Base-by-base conservation (phyloP, 1,140 invertebrate genomes). In the Drosophila melanica region DNA sequence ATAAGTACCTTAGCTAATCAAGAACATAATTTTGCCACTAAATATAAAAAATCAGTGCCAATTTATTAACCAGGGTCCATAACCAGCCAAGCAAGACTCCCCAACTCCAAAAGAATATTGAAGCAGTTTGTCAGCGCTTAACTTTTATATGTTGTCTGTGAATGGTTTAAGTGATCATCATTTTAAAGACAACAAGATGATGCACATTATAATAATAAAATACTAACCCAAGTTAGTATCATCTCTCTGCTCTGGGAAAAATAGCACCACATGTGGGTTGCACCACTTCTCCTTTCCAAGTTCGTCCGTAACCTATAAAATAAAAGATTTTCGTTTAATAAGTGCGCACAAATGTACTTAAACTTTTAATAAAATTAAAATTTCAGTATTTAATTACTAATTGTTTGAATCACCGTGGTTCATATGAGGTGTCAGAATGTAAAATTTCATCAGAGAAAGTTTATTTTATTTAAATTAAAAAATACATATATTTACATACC, bases 161-260 rank as follows among this genome's bases (percentile, higher is more conserved):
- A 91, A 91, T 91, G 90, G 86, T 89, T 91, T 90, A 91, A 70
- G 75, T 64, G 55, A 71, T 91, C 90, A 91, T 91, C 90, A 91
- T 78, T 42, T 69, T 42, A 68, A 54, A 6, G 4, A 8, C 5
- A 37, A n/a, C n/a, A 4, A 0, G 5, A 20, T 6, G 3, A n/a
- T 4, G 9, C n/a, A 16, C 14, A 1, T 18, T 11, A 1, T 18
- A 6, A 1, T 0, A 8, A n/a, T 20, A 11, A 0, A 18, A n/a
- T 62, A 77, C 77, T 68, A 75, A 85, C 81, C 81, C 27, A 42
- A 44, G n/a, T n/a, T 1, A 4, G 4, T 27, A 30, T 20, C 6
- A 41, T 10, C 27, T 35, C n/a, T n/a, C n/a, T 20, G 5, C 2
- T 33, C 41, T 0, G 39, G 4, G 4, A 9, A 30, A 35, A 30